Percentiles rank a stretch among this genome's conserved stretches.
These are phyloP conservation scores for Stenichneumon culpator DNA, from an alignment of 2,888 invertebrate species.

Conservation along the genomic window DNA sequence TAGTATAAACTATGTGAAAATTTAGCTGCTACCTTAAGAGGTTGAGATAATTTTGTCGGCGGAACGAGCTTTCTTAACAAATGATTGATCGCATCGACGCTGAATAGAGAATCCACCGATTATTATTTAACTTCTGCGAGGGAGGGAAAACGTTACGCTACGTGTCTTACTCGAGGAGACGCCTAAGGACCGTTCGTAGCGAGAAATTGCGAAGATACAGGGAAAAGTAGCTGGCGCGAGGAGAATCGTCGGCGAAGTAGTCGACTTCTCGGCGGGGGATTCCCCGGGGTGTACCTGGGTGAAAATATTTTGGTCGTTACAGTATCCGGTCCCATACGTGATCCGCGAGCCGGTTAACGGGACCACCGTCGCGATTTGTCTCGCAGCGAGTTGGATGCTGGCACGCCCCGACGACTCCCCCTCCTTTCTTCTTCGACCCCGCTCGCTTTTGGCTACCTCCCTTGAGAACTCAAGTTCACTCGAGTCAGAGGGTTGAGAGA, in stretches of 20 bases:
- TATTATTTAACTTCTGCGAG: not conserved
- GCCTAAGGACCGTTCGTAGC: not conserved
- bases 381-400: constrained; percentile 49
- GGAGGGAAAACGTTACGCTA: not conserved
- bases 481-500: constrained; percentile 47
- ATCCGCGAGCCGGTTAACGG: constrained; percentile 60
- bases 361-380: constrained; percentile 67
- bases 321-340: constrained; percentile 69
- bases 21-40: no score
- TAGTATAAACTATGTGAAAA: no score
- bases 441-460: constrained; percentile 29
- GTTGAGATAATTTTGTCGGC: not conserved
- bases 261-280: constrained; percentile 36
- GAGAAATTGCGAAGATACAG: constrained; percentile 42
- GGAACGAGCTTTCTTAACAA: not conserved
- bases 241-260: constrained; percentile 47
- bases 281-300: constrained; percentile 72
- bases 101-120: not conserved
- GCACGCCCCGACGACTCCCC: constrained; percentile 50
- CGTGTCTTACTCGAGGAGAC: not conserved
- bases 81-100: not conserved
- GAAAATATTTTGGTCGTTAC: constrained; percentile 76
- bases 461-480: constrained; percentile 44
- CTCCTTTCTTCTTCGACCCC: constrained; percentile 23
- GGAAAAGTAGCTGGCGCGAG: constrained; percentile 33